Evolutionary conservation across 1,140 invertebrate genomes (phyloP).

Genomic region (Rhagoletis pomonella): DNA sequence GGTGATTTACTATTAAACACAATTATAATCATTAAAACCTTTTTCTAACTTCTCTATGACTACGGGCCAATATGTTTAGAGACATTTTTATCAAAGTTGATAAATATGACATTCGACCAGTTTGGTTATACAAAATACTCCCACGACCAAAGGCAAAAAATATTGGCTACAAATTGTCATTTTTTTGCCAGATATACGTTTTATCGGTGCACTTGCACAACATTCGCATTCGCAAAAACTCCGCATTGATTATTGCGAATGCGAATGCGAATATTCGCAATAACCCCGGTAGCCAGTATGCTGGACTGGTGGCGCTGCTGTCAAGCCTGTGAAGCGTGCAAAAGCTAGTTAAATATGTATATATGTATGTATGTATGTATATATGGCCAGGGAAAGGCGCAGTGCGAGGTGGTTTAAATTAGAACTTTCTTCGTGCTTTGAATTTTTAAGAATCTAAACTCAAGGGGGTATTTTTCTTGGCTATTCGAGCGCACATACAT

Average conservation of each 20-base stretch:
- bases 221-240: background rate
- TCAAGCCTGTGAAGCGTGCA: background rate
- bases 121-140: no score
- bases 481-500: background rate
- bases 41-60: no score
- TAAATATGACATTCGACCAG: no score
- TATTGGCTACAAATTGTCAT: no score
- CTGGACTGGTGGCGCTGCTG: background rate
- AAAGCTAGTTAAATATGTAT: background rate
- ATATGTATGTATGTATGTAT: background rate
- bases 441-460: conserved; percentile 55
- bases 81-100: no score
- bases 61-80: no score
- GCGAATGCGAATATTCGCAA: background rate
- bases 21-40: no score
- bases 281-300: background rate
- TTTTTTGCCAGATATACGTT: no score
- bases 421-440: conserved; percentile 58
- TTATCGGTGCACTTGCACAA: no score
- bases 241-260: background rate
- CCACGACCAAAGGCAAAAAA: no score
- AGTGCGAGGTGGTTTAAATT: conserved; percentile 52
- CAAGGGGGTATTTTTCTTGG: conserved; percentile 44
- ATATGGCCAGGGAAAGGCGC: background rate
- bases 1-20: no score